Percentiles rank a stretch among this genome's conserved stretches.
phyloP scores from a whole-genome alignment of 2,113 vertebrate genomes.

The Anguilla rostrata region DNA sequence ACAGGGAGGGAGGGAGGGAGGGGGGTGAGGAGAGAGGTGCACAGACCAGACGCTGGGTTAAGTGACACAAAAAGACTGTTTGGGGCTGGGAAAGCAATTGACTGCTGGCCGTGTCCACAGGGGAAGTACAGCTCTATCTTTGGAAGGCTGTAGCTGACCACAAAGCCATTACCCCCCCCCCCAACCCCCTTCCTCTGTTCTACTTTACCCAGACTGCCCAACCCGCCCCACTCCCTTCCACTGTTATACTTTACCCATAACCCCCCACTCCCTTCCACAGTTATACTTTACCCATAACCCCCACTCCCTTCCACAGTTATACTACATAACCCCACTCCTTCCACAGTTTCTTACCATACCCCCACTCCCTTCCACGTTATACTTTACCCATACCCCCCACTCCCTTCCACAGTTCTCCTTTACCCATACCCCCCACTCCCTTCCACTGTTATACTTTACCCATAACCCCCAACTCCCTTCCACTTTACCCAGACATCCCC shows the following conservation, averaged over 20 bases:
- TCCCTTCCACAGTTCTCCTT: neutral
- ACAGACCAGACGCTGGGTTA: neutral
- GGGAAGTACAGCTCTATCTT: neutral
- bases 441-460: too few relatives aligned
- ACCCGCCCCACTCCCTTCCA: too few relatives aligned
- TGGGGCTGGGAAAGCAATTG: neutral
- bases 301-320: fast-evolving
- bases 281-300: too few relatives aligned
- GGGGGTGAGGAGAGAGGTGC: neutral
- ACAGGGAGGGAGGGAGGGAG: neutral
- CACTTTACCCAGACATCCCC: too few relatives aligned
- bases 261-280: too few relatives aligned
- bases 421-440: neutral
- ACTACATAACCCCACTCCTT: too few relatives aligned
- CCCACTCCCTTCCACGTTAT: too few relatives aligned
- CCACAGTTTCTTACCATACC: too few relatives aligned
- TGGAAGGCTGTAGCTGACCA: neutral
- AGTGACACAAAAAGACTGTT: neutral
- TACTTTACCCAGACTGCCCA: neutral
- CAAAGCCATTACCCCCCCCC: neutral
- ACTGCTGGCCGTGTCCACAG: neutral
- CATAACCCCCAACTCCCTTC: too few relatives aligned
- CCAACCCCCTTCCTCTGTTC: neutral
- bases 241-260: too few relatives aligned
- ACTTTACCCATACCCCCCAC: too few relatives aligned